phyloP scores from a whole-genome alignment of 1,140 invertebrate genomes.

The Drosophila repletoides region DNA sequence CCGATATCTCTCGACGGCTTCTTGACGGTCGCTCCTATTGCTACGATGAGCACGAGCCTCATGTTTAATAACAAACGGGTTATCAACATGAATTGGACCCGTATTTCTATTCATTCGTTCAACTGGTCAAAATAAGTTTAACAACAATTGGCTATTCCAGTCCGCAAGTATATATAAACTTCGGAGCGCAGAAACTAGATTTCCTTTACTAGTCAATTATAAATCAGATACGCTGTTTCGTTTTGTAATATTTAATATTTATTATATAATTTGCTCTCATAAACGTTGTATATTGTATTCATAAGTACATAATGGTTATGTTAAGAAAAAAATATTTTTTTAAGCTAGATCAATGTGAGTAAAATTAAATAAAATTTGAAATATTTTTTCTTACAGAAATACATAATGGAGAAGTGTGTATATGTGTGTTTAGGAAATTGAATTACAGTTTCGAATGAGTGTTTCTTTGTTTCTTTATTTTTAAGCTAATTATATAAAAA shows the following conservation, averaged over 20 bases:
- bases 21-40: too few relatives aligned
- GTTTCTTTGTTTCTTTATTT: not conserved
- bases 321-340: constrained; percentile 53
- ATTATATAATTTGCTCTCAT: constrained; percentile 65
- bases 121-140: too few relatives aligned
- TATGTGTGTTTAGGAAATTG: constrained; percentile 13
- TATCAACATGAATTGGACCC: too few relatives aligned
- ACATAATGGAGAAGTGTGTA: constrained; percentile 11
- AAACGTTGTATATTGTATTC: constrained; percentile 67
- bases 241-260: constrained; percentile 71
- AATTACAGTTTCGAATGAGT: constrained; percentile 25
- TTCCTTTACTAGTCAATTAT: too few relatives aligned
- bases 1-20: too few relatives aligned
- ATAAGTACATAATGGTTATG: constrained; percentile 51
- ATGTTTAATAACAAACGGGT: too few relatives aligned
- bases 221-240: not conserved
- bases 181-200: too few relatives aligned
- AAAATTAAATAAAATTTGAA: constrained; percentile 35
- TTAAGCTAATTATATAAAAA: constrained; percentile 34
- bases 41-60: too few relatives aligned
- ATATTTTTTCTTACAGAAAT: constrained; percentile 30
- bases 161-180: not conserved
- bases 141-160: too few relatives aligned
- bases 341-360: constrained; percentile 47
- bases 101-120: too few relatives aligned